Evolutionary conservation across 92 coral and sea anemone species (phyloP).

Genomic region (Blastomussa wellsi): DNA sequence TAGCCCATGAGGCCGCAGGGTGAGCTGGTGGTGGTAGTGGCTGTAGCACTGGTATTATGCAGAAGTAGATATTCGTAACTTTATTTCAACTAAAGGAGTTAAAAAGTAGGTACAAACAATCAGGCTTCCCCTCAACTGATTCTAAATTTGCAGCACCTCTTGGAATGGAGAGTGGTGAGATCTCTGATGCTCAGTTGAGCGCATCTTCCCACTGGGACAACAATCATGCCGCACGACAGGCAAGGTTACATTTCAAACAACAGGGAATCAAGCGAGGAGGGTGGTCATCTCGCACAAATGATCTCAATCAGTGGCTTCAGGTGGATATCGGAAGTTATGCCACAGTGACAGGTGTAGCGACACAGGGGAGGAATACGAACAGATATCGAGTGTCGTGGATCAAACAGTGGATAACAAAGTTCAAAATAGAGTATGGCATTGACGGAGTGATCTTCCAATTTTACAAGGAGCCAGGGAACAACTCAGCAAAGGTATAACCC

Average conservation of each 20-base stretch:
- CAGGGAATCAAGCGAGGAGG: not conserved
- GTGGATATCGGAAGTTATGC: constrained; percentile 16
- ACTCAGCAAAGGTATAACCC: constrained; percentile 2
- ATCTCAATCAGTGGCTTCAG: constrained; percentile 22
- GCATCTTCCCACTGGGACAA: constrained; percentile 15
- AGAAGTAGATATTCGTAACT: no score
- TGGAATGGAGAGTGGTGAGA: constrained; percentile 39
- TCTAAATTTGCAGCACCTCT: constrained; percentile 10
- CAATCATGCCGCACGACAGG: not conserved
- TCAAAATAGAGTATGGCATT: not conserved
- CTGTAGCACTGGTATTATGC: not conserved
- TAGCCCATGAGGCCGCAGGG: no score
- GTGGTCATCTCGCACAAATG: not conserved
- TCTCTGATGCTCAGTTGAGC: constrained; percentile 23
- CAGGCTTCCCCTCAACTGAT: not conserved
- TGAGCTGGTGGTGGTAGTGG: not conserved
- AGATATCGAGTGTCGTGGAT: no score
- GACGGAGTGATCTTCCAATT: constrained; percentile 17
- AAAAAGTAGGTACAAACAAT: no score
- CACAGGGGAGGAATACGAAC: not conserved
- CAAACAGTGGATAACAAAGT: not conserved
- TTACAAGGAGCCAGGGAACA: not conserved
- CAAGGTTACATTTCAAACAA: not conserved
- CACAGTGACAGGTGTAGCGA: constrained; percentile 9
- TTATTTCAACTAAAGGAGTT: no score